Base-by-base conservation (phyloP, 2,113 vertebrate genomes). In the Phoxinus phoxinus region DNA sequence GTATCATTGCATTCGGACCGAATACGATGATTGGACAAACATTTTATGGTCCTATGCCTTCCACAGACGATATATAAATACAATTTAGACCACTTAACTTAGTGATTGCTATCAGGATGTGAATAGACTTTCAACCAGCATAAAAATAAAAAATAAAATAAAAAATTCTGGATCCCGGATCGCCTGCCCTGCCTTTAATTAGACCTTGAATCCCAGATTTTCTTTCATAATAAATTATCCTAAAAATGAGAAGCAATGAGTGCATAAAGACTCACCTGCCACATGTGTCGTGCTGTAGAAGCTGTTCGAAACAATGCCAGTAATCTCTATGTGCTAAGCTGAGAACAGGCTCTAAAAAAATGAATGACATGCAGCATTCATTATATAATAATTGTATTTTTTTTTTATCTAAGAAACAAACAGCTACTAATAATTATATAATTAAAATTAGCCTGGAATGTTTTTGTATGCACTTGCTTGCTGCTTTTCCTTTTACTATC, bases 301-400 rank as follows among this genome's bases (percentile, higher is more conserved):
- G 93, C 87, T 95, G 94, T 86, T 96, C 95, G 56, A 97, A 91
- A 87, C 96, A 96, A 30, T 96, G 94, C 96, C 96, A 97, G 86
- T 95, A 97, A 90, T 97, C 96, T 91, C 95, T 93, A 71, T 93
- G 93, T 8, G 92, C 91, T 89, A 97, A 92, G 25, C 93, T 94
- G 87, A 96, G 93, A 15, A 95, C 89, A 0, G 95, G 94, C 59
- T 97, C 96, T 97, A 89, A 0, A 83, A 73, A 44, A 41, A 69
- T 0, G 10, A 37, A 78, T 3, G 37, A 32, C 2, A 2, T 48
- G 15, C 12, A 37, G 53, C 56, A 59, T 15, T 61, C 37, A 44
- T 72, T 41, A 41, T 72, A 37, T 72, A n/a, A 44, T 46, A 74
- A 74, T 51, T 51, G 10, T 1, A 6, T 21, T 41, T 1, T 37